Base-by-base conservation (phyloP, 2,888 invertebrate species). In the Xylophagus ater region DNA sequence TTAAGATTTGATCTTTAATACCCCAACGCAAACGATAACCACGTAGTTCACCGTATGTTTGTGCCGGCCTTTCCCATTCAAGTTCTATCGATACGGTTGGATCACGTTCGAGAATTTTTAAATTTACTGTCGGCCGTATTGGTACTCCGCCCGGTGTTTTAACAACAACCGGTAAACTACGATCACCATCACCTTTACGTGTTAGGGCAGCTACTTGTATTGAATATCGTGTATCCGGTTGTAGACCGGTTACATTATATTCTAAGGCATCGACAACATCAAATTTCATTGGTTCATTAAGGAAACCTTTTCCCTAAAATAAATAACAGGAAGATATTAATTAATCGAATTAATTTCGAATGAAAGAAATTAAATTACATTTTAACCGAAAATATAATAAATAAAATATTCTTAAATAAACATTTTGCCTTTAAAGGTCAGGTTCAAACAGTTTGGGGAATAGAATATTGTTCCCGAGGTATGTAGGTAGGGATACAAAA, bases 141-240 rank as follows among this genome's bases (percentile, higher is more conserved):
- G 90, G 90, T 37, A 90, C 92, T 48, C 92, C 92, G 38, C 94
- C 93, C 19, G 90, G 90, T 2, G 97, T 98, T 65, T 79, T 83
- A 3, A 90, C 81, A 44, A 77, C 78, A 40, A 83, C 83, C 17
- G 89, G 84, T 44, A 78, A 69, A 59, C 93, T 93, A 48, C 93
- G 73, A 61, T 88, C 85, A 14, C 98, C 98, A 62, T 98, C 97
- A 29, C 98, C 98, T 64, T 92, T 92, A 46, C 93, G 74, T 4
- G 97, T 98, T 44, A 96, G 71, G 1, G 96, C 98, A 1, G 93
- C 93, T 42, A 97, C 92, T 70, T 92, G 88, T 42, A 94, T 81
- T 38, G 81, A 81, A 67, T 98, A 98, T 52, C 79, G 78, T 1
- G 97, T 93, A 58, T 97, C 94, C 4, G 98, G 94, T 62, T 94